phyloP scores from a whole-genome alignment of 2,797 vertebrate genomes.

The Nyctibius grandis region DNA sequence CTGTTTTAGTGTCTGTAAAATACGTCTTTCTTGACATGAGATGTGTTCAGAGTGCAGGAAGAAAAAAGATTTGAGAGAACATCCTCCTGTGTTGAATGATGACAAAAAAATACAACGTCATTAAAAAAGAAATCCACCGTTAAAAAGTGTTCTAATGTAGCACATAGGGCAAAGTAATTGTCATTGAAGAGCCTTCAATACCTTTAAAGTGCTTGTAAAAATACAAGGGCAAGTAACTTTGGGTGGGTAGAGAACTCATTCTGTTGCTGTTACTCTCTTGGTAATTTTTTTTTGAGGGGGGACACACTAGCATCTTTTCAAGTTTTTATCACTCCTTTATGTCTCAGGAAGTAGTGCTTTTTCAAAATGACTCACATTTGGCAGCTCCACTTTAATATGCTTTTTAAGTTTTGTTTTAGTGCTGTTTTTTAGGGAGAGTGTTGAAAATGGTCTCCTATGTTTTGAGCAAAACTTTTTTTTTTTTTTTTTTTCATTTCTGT shows the following conservation, averaged over 20 bases:
- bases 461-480: neutral
- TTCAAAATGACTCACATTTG: neutral
- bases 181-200: neutral
- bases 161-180: no score
- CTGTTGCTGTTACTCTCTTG: neutral
- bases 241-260: neutral
- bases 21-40: rapidly evolving
- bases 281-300: neutral
- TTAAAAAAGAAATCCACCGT: neutral
- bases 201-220: neutral
- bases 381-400: neutral
- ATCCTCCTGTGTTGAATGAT: neutral
- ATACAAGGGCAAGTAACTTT: neutral
- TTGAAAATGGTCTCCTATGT: neutral
- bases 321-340: neutral
- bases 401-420: neutral
- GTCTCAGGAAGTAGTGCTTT: neutral
- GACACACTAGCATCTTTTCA: neutral
- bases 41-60: neutral
- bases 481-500: neutral
- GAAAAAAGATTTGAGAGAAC: neutral
- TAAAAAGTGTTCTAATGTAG: neutral
- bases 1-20: rapidly evolving
- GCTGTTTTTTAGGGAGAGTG: neutral
- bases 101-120: rapidly evolving